Conservation (phyloP, 2,888 invertebrate species). For the Sarcophaga subvicina region DNA sequence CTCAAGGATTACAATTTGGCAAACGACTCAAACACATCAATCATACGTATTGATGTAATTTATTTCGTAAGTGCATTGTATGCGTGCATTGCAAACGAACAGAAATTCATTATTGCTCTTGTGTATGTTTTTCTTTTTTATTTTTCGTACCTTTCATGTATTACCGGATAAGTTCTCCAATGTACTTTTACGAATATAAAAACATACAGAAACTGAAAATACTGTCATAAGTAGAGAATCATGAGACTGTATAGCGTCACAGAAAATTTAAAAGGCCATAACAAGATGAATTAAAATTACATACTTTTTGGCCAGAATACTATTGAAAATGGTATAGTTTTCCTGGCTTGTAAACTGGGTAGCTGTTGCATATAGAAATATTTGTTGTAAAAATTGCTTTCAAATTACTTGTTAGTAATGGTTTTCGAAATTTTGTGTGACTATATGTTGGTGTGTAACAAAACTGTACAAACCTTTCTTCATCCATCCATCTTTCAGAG, state of each 20-base stretch:
- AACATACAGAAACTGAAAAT: not conserved
- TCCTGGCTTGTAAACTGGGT: too few species aligned
- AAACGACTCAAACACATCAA: constrained; percentile 5
- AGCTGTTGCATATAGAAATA: too few species aligned
- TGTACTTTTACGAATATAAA: constrained; percentile 2
- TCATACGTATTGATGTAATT: constrained; percentile 21
- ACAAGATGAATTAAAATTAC: too few species aligned
- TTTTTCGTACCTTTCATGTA: not conserved
- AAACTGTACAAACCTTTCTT: not conserved
- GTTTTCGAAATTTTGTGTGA: too few species aligned
- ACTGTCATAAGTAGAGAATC: not conserved
- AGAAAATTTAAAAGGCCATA: not conserved
- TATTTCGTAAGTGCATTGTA: constrained; percentile 27
- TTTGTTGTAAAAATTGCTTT: too few species aligned
- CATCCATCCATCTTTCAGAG: not conserved
- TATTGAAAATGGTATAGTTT: too few species aligned
- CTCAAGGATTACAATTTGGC: constrained; percentile 5
- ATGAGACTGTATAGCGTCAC: not conserved
- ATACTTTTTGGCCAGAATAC: too few species aligned
- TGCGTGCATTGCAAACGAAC: not conserved
- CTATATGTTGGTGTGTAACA: too few species aligned
- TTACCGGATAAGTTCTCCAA: not conserved
- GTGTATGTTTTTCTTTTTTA: not conserved
- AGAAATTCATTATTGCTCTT: not conserved
- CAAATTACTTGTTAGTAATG: too few species aligned